Conservation (phyloP, 2,797 vertebrate genomes). For the Gobio occitaniae region DNA sequence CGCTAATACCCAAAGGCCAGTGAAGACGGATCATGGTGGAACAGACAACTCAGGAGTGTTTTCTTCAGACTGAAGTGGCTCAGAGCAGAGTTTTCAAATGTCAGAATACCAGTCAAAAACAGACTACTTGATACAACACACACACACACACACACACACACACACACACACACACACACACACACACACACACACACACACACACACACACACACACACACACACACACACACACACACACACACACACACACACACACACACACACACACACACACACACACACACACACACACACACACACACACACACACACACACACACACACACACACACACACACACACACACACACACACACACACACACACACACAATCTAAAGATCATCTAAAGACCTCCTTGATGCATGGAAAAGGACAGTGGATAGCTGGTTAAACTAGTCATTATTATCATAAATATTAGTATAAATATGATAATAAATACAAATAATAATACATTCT, state of each 20-base stretch:
- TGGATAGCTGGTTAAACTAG: neutral
- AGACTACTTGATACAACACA: neutral
- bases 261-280: too few species aligned
- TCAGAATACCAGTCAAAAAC: slow-evolving; percentile 25
- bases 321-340: too few species aligned
- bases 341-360: too few species aligned
- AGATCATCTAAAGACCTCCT: neutral
- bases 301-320: neutral
- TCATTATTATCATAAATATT: neutral
- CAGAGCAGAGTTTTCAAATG: slow-evolving; percentile 16
- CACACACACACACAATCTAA: neutral
- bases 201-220: too few species aligned
- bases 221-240: too few species aligned
- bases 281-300: too few species aligned
- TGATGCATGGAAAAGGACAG: neutral
- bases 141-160: neutral
- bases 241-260: too few species aligned
- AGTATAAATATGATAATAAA: neutral
- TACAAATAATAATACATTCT: neutral
- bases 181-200: too few species aligned
- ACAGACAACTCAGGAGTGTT: slow-evolving; percentile 26
- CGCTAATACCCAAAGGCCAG: slow-evolving; percentile 36
- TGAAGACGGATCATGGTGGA: slow-evolving; percentile 29
- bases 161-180: neutral
- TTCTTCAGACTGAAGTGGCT: slow-evolving; percentile 12